Percentiles rank a stretch among this genome's conserved stretches.
phyloP scores from a whole-genome alignment of 2,888 invertebrate species.

The Eristalinus aeneus region DNA sequence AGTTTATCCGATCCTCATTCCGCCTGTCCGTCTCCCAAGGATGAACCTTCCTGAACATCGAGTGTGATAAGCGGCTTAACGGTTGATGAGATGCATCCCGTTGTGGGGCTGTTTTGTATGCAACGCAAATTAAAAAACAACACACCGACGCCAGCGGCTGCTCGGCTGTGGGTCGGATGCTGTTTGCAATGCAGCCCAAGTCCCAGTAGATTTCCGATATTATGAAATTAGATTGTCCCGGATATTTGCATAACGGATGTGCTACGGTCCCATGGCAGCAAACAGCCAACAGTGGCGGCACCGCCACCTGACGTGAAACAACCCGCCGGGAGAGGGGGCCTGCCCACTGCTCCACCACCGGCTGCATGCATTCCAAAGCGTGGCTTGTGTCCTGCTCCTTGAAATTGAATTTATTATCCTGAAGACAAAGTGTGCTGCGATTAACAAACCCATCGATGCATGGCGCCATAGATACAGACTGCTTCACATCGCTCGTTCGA shows the following conservation, averaged over 20 bases:
- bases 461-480: not conserved
- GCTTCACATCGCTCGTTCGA: not conserved
- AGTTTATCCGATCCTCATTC: not conserved
- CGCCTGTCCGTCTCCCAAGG: not conserved
- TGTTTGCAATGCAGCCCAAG: conserved; percentile 27
- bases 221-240: conserved; percentile 50
- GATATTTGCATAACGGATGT: conserved; percentile 53
- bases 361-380: conserved; percentile 43
- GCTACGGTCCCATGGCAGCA: not conserved
- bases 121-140: conserved; percentile 44
- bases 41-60: conserved; percentile 2
- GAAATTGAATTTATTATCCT: conserved; percentile 42
- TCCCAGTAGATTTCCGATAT: conserved; percentile 38
- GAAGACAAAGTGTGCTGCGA: conserved; percentile 8
- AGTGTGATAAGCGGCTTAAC: conserved; percentile 10
- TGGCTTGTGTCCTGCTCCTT: conserved; percentile 12
- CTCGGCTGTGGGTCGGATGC: conserved; percentile 10
- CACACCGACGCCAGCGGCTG: not conserved
- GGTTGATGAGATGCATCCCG: not conserved
- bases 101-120: not conserved
- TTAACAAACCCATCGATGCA: conserved; percentile 3
- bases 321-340: not conserved
- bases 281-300: not conserved
- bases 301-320: conserved; percentile 3
- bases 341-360: not conserved